Base-by-base conservation (phyloP, 1,140 invertebrate species). In the Monochamus saltuarius region DNA sequence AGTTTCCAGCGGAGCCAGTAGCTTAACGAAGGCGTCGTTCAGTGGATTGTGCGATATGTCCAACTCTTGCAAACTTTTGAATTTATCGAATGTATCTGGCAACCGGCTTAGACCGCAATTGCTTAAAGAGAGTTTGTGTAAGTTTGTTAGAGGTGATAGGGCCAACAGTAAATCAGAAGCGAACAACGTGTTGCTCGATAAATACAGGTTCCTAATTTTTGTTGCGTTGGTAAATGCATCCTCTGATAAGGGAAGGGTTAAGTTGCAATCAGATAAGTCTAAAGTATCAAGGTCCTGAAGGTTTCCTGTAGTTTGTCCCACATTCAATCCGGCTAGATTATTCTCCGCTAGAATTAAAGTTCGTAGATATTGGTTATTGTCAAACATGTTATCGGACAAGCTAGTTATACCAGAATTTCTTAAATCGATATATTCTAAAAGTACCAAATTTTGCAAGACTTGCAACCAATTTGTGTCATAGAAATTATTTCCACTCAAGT, bases 11-110 rank as follows among this genome's bases (percentile, higher is more conserved):
- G 87, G 87, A 0, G 84, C 83, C n/a, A 89, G 73, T 11, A 88
- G 70, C 67, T 79, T 82, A 10, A 85, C 85, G 68, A 88, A 89
- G 0, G 85, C 87, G 68, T 88, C 84, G 19, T 83, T 82, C 0
- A 89, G 68, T 1, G 87, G 86, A 77, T 88, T 88, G 59, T 86
- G 81, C 0, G 86, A 88, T 61, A 88, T 84, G 66, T 87, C 85
- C 17, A 88, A 78, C 67, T 87, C 85, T 67, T 85, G 79, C 2
- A 89, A 75, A 65, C 85, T 80, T 63, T 84, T 81, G 40, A 89
- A 83, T 13, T 83, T 80, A 57, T 86, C 81, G 62, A 89, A 88
- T 11, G 84, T 85, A 62, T 87, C 81, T 2, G 87, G 87, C 19
- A 89, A 73, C 46, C 80, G 79, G 14, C 79, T 80, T 3, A 89